These are phyloP conservation scores for Aurelia aurita complex sp. Pacific DNA, from an alignment of 30 jellyfish, hydroid and myxozoan species.

Conservation along the genomic window DNA sequence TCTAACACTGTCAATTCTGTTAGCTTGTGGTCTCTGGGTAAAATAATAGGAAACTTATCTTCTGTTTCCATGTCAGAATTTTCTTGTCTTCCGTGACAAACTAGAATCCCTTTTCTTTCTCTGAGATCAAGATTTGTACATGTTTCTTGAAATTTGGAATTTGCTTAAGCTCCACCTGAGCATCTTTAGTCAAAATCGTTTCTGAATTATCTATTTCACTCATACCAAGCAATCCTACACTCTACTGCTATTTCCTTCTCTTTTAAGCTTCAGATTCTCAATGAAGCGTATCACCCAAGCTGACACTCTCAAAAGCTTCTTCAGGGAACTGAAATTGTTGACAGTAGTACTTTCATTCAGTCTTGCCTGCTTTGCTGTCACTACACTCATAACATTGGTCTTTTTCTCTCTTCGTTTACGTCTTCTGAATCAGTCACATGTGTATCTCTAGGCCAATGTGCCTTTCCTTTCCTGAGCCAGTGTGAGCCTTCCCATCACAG, in stretches of 20 bases:
- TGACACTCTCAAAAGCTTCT: constrained; percentile 26
- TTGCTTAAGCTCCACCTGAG: constrained; percentile 15
- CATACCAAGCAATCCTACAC: not conserved
- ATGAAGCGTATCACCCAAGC: constrained; percentile 62
- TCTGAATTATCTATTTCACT: constrained; percentile 41
- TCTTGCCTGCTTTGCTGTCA: not conserved
- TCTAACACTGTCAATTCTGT: constrained; percentile 10
- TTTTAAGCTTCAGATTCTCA: constrained; percentile 6
- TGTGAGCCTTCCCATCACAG: no score
- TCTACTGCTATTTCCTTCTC: constrained; percentile 6
- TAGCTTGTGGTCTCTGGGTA: constrained; percentile 34
- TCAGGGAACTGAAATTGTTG: constrained; percentile 4
- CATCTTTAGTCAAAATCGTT: constrained; percentile 19
- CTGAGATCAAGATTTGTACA: not conserved
- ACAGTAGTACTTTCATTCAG: constrained; percentile 11
- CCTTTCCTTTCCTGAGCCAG: no score
- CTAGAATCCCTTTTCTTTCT: not conserved
- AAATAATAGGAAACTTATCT: constrained; percentile 22
- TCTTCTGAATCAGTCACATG: constrained; percentile 18
- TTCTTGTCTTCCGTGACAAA: constrained; percentile 22
- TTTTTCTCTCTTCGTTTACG: constrained; percentile 28
- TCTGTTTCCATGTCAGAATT: constrained; percentile 14
- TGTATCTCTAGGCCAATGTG: constrained; percentile 3
- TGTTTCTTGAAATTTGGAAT: not conserved
- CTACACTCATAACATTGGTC: constrained; percentile 1